Evolutionary conservation across 2,888 invertebrate genomes (phyloP).

Genomic region (Nesidiocoris tenuis): DNA sequence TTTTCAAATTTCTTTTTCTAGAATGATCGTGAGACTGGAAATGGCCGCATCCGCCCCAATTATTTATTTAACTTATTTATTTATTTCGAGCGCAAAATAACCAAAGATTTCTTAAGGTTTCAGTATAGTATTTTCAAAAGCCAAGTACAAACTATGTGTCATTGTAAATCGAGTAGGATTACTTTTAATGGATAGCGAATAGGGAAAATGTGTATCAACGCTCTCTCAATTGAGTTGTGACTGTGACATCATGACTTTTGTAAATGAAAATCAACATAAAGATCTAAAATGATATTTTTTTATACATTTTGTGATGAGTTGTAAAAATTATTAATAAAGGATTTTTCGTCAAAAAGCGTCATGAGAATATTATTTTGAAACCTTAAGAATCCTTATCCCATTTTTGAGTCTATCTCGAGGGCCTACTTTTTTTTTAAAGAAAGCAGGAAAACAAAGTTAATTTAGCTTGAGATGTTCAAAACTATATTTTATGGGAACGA

Average conservation of each 20-base stretch:
- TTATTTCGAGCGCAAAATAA: slow-evolving; percentile 41
- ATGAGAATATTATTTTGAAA: slow-evolving; percentile 48
- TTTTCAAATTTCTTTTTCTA: slow-evolving; percentile 40
- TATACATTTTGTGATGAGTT: slow-evolving; percentile 21
- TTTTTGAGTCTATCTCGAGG: too few relatives aligned
- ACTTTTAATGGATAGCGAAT: background rate
- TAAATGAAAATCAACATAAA: slow-evolving; percentile 40
- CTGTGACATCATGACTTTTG: slow-evolving; percentile 42
- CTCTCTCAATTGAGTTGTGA: slow-evolving; percentile 38
- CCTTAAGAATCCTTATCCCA: slow-evolving; percentile 41
- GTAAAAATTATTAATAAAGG: background rate
- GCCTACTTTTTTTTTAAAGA: too few relatives aligned
- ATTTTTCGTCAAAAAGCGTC: slow-evolving; percentile 7
- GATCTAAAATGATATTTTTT: background rate
- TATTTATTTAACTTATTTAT: slow-evolving; percentile 40
- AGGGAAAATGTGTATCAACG: slow-evolving; percentile 1
- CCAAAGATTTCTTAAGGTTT: slow-evolving; percentile 49
- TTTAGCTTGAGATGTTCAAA: too few relatives aligned
- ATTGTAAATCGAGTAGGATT: slow-evolving; percentile 3
- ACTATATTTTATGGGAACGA: too few relatives aligned
- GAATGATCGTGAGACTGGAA: slow-evolving; percentile 37
- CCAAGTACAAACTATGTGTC: slow-evolving; percentile 44
- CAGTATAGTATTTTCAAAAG: slow-evolving; percentile 49
- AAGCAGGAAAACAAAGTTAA: too few relatives aligned
- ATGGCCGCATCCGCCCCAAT: slow-evolving; percentile 21